phyloP scores from a whole-genome alignment of 2,113 vertebrate species.

The Arvicanthis niloticus region DNA sequence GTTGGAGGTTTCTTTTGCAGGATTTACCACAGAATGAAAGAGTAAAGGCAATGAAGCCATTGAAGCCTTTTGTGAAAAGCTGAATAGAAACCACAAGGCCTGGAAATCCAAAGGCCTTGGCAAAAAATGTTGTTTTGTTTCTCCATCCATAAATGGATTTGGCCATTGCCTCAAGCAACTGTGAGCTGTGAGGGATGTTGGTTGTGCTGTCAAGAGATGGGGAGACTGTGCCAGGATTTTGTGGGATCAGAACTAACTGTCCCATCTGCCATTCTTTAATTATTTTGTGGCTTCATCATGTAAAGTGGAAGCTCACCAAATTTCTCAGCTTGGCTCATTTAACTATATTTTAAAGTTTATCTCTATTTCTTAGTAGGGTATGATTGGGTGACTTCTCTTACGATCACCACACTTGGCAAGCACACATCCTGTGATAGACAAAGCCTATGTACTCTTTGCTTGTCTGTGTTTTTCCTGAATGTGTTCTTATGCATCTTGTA shows the following conservation, averaged over 20 bases:
- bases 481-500: neutral
- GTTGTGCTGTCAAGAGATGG: neutral
- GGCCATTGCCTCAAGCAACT: neutral
- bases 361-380: neutral
- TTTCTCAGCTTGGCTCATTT: neutral
- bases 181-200: neutral
- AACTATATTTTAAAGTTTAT: neutral
- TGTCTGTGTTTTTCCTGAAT: neutral
- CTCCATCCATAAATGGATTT: neutral
- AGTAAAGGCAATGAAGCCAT: slow-evolving; percentile 46
- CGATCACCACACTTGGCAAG: slow-evolving; percentile 34
- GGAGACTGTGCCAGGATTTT: neutral
- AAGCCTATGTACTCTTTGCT: neutral
- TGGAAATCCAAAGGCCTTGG: slow-evolving; percentile 56
- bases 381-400: neutral
- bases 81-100: slow-evolving; percentile 48
- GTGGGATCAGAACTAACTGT: neutral
- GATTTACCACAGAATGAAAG: slow-evolving; percentile 47
- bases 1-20: slow-evolving; percentile 56
- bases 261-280: slow-evolving; percentile 34
- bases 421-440: neutral
- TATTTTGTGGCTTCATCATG: slow-evolving; percentile 52
- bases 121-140: slow-evolving; percentile 60
- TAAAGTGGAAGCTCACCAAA: neutral
- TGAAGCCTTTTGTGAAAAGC: slow-evolving; percentile 34